Percentiles rank a stretch among this genome's conserved stretches.
phyloP scores from a whole-genome alignment of 2,797 vertebrate genomes.

The Hoplostethus mediterraneus region DNA sequence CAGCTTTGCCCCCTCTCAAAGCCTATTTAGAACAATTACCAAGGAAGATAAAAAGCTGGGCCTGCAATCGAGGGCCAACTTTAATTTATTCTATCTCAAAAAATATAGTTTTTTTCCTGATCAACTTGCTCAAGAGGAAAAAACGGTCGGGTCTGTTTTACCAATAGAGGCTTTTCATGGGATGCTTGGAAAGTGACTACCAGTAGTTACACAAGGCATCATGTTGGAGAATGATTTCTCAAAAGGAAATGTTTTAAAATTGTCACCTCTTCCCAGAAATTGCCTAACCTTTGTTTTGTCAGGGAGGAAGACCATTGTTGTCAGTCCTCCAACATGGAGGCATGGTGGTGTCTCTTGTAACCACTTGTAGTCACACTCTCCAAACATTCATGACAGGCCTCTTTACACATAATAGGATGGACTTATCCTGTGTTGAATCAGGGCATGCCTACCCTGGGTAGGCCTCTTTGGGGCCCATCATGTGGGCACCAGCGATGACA shows the following conservation, averaged over 20 bases:
- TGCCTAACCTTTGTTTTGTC: neutral
- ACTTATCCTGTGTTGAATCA: no score
- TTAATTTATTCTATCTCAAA: conserved; percentile 14
- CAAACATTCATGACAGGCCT: neutral
- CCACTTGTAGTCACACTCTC: neutral
- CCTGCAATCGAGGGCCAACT: neutral
- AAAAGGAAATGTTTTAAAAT: neutral
- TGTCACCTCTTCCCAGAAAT: no score
- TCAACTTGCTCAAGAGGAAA: conserved; percentile 10
- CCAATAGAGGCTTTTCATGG: neutral
- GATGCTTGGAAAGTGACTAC: neutral
- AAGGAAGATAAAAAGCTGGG: conserved; percentile 20
- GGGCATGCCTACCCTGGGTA: neutral
- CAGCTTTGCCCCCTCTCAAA: conserved; percentile 4
- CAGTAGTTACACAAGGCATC: neutral
- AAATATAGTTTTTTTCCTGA: conserved; percentile 6
- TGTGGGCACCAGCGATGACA: neutral
- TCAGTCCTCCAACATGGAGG: neutral
- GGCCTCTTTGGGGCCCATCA: neutral
- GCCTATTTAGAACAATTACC: conserved; percentile 1
- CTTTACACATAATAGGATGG: neutral
- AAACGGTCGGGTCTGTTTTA: conserved; percentile 11
- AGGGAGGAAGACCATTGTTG: no score
- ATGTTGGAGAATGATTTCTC: neutral
- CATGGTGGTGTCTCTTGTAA: no score